Conservation (phyloP, 2,888 invertebrate genomes). For the Lasioglossum figueresi region DNA sequence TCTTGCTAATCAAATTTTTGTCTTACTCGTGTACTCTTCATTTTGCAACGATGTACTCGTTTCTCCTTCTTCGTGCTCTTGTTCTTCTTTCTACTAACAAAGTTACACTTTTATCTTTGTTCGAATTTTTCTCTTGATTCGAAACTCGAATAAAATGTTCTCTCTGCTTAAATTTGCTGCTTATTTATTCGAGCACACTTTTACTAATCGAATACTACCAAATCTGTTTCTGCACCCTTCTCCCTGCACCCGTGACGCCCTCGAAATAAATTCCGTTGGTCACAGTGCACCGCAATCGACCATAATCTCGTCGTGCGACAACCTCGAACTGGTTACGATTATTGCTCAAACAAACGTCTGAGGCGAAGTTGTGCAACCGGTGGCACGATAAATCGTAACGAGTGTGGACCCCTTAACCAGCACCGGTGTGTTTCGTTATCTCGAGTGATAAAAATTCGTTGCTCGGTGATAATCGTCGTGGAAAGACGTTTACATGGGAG, state of each 20-base stretch:
- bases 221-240: not conserved
- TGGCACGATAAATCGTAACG: not conserved
- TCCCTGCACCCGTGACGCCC: not conserved
- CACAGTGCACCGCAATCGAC: not conserved
- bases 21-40: not conserved
- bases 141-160: too few relatives aligned
- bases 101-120: too few relatives aligned
- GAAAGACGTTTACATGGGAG: constrained; percentile 31
- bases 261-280: not conserved
- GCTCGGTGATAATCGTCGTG: constrained; percentile 21
- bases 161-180: too few relatives aligned
- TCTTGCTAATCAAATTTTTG: not conserved
- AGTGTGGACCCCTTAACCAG: not conserved
- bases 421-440: constrained; percentile 35
- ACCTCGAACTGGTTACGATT: not conserved
- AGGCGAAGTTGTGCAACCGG: not conserved
- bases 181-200: not conserved
- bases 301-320: not conserved
- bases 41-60: not conserved
- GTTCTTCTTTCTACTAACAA: too few relatives aligned
- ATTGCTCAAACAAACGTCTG: not conserved
- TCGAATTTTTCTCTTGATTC: too few relatives aligned
- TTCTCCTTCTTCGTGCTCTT: not conserved
- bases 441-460: constrained; percentile 42
- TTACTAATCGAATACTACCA: not conserved